Conservation (phyloP, 2,888 invertebrate species). For the Drosophila demipolita region DNA sequence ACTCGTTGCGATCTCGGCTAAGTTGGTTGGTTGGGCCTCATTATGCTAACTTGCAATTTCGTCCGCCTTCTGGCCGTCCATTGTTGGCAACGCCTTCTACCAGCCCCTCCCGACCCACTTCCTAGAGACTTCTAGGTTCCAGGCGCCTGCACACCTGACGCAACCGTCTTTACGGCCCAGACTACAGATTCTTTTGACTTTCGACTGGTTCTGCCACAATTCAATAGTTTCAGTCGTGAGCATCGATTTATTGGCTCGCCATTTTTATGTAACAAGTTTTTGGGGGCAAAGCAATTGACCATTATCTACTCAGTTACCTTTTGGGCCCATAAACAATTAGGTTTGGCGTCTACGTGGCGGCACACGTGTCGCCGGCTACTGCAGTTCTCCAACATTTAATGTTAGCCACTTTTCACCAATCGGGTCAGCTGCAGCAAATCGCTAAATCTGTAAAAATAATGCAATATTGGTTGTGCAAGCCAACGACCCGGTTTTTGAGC, state of each 20-base stretch:
- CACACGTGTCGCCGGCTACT: conserved; percentile 36
- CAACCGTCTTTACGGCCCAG: not conserved
- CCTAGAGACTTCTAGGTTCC: not conserved
- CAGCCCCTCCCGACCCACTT: not conserved
- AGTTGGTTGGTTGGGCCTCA: conserved; percentile 43
- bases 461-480: conserved; percentile 5
- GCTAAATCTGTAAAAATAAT: conserved; percentile 38
- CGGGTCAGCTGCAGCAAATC: conserved; percentile 41
- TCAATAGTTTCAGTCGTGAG: conserved; percentile 21
- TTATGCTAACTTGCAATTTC: conserved; percentile 74
- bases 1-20: conserved; percentile 9
- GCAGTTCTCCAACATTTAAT: conserved; percentile 39
- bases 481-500: not conserved
- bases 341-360: conserved; percentile 11
- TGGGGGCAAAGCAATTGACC: conserved; percentile 61
- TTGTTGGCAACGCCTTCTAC: conserved; percentile 28
- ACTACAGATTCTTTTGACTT: conserved; percentile 11
- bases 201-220: conserved; percentile 22
- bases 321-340: conserved; percentile 27
- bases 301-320: conserved; percentile 41
- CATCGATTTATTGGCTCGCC: conserved; percentile 62
- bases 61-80: conserved; percentile 57
- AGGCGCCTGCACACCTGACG: conserved; percentile 45
- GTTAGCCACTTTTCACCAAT: conserved; percentile 34
- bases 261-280: conserved; percentile 56